These are phyloP conservation scores for Aplysina aerophoba DNA, from an alignment of 37 sponge, comb jelly and placozoan genomes.

Conservation along the genomic window DNA sequence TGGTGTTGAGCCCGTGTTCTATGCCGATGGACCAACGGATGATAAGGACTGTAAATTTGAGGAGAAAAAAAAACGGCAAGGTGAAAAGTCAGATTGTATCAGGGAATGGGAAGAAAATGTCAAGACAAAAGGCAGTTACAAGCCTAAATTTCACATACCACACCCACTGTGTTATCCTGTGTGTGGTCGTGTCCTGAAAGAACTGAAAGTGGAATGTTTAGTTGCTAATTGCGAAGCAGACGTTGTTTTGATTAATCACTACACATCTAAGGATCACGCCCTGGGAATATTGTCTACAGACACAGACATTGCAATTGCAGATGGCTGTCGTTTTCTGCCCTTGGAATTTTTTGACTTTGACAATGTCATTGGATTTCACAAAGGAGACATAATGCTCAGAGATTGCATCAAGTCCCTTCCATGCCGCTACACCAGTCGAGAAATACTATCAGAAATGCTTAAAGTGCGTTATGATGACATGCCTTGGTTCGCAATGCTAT, in stretches of 20 bases:
- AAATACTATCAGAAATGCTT: slow-evolving; percentile 15
- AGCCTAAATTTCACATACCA: too few relatives aligned
- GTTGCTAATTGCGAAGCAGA: slow-evolving; percentile 25
- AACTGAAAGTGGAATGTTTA: slow-evolving; percentile 21
- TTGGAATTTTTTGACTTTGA: slow-evolving; percentile 31
- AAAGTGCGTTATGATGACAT: slow-evolving; percentile 19
- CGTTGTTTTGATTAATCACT: slow-evolving; percentile 5
- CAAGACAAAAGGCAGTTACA: too few relatives aligned
- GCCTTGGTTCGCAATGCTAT: slow-evolving; percentile 49
- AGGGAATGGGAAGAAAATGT: too few relatives aligned
- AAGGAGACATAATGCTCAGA: too few relatives aligned
- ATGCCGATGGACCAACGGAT: too few relatives aligned
- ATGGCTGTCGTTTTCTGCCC: slow-evolving; percentile 23
- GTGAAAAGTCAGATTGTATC: too few relatives aligned
- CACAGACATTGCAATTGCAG: slow-evolving; percentile 43
- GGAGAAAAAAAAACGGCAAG: too few relatives aligned
- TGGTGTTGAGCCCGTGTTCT: too few relatives aligned
- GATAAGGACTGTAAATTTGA: too few relatives aligned
- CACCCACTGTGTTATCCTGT: neutral
- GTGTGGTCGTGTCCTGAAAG: neutral
- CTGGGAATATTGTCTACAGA: slow-evolving; percentile 51
- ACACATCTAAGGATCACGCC: neutral
- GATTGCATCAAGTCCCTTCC: too few relatives aligned
- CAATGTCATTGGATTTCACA: neutral
- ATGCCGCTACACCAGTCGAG: too few relatives aligned